Evolutionary conservation across 37 sponge, comb jelly and placozoan genomes (phyloP), one percentile per base, ranked within the genome.

Genomic region (Dysidea cf. avara): DNA sequence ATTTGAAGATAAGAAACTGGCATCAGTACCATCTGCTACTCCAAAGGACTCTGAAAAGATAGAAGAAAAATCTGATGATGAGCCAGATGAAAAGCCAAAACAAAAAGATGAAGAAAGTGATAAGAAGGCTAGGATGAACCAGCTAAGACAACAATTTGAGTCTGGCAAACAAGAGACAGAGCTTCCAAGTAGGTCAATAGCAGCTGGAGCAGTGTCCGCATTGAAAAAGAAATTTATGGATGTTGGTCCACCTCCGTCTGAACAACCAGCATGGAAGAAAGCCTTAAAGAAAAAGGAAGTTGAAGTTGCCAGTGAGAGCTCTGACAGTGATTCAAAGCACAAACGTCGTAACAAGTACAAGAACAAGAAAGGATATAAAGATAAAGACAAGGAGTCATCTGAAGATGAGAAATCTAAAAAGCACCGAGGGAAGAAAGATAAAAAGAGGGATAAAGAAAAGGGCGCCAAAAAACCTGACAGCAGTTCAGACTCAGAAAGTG

Each of bases 321-420:
- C 53, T 66, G 72, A 43, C 46, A 43, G 46, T 43, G 46, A 43
- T 43, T 43, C 46, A 5, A 43, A 43, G 46, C 46, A 9, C 9
- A 43, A 43, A 43, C 46, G 9, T 28, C 55, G 20, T 49, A 53
- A 68, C 47, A 56, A 18, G 56, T 51, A 43, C 22, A 18, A 47
- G 9, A 37, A 76, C 17, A 61, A 51, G n/a, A 43, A 77, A 29
- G 67, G 56, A 39, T 25, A 49, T 22, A 61, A 40, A 30, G 50
- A 28, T 32, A 61, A 39, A 46, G 56, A 65, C 1, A 25, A 33
- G 17, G 36, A 64, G 53, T 28, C 25, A 52, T 49, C 2, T 24
- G 62, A 22, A n/a, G 51, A 51, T 25, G 38, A 72, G 57, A 52
- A 37, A 0, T 39, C 57, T 43, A 30, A 56, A 35, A 11, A 7